These are phyloP conservation scores for Drosophila dunni DNA, from an alignment of 1,140 invertebrate genomes.

Conservation along the genomic window DNA sequence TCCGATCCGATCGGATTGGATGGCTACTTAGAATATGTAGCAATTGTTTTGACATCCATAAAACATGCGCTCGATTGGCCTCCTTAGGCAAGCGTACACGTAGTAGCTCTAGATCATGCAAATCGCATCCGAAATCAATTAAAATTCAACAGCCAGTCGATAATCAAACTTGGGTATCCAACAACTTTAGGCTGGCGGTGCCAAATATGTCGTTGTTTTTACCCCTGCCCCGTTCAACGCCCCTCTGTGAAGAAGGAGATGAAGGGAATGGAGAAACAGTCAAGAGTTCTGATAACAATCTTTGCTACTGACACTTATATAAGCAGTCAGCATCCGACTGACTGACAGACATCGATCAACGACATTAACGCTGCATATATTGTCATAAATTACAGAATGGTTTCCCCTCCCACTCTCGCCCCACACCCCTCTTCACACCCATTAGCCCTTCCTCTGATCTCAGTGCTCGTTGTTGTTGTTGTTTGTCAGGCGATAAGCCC, in stretches of 20 bases:
- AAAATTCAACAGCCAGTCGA: conserved; percentile 73
- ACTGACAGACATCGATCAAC: conserved; percentile 81
- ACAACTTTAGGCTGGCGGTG: conserved; percentile 54
- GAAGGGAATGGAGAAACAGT: not conserved
- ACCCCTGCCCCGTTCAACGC: not conserved
- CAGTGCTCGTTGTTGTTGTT: conserved; percentile 26
- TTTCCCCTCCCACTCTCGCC: conserved; percentile 6
- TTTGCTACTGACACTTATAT: conserved; percentile 68
- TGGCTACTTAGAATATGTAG: conserved; percentile 74
- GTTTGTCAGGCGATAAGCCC: conserved; percentile 54
- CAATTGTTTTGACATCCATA: conserved; percentile 81
- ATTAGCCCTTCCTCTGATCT: conserved; percentile 61
- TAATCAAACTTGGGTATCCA: conserved; percentile 57
- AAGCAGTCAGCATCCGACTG: conserved; percentile 73
- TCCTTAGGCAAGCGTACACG: conserved; percentile 60
- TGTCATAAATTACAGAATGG: conserved; percentile 79
- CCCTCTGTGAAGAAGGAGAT: not conserved
- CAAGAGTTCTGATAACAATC: conserved; percentile 66
- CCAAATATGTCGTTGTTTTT: conserved; percentile 63
- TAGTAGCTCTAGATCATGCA: conserved; percentile 68
- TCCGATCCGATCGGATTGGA: conserved; percentile 7
- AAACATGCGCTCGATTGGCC: conserved; percentile 81
- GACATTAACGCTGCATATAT: conserved; percentile 84
- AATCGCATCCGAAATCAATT: conserved; percentile 71
- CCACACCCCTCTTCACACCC: not conserved